Percentiles rank a stretch among this genome's conserved stretches.
Evolutionary conservation across 2,888 invertebrate genomes (phyloP).

Genomic region (Trichogramma dendrolimi): DNA sequence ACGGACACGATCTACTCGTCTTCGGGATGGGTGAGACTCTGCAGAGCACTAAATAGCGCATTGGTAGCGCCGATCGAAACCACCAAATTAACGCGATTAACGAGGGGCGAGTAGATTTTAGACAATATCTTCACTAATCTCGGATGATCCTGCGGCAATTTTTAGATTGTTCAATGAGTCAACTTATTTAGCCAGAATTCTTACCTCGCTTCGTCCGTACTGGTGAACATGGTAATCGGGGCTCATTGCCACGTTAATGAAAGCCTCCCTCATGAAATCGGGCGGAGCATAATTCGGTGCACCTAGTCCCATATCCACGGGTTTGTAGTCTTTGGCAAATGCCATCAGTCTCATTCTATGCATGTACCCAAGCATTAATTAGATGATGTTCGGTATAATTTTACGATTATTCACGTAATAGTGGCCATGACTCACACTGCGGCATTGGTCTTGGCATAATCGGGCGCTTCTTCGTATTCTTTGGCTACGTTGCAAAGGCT

Average conservation of each 20-base stretch:
- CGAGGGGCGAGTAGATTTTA: background rate
- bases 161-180: background rate
- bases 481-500: too few relatives aligned
- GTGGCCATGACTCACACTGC: too few relatives aligned
- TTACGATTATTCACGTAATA: too few relatives aligned
- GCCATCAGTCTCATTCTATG: too few relatives aligned
- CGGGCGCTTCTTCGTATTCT: too few relatives aligned
- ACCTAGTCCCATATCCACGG: slow-evolving; percentile 92
- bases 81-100: background rate
- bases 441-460: too few relatives aligned
- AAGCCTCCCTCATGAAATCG: slow-evolving; percentile 71
- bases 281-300: slow-evolving; percentile 91
- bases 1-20: slow-evolving; percentile 8
- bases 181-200: slow-evolving; percentile 36
- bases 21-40: background rate
- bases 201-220: slow-evolving; percentile 90
- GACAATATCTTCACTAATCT: background rate
- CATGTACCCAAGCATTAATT: too few relatives aligned
- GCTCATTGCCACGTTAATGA: slow-evolving; percentile 64
- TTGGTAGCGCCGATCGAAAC: background rate
- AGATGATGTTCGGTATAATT: too few relatives aligned
- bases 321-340: slow-evolving; percentile 76
- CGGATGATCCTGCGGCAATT: background rate
- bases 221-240: slow-evolving; percentile 78
- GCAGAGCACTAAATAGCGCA: background rate